Conservation (phyloP, 2,888 invertebrate species). For the Pterostichus niger region DNA sequence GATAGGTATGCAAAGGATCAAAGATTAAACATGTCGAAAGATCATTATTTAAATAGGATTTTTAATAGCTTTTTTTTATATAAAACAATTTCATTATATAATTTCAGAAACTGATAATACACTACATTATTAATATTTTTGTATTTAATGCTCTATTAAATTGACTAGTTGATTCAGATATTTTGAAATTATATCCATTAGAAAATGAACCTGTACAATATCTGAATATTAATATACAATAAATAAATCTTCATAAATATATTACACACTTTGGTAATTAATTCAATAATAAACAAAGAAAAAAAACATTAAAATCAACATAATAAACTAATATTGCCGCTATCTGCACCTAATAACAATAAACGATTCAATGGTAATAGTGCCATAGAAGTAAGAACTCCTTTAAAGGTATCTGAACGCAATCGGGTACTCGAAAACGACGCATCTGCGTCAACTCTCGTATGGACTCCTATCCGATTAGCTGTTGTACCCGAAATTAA, state of each 20-base stretch:
- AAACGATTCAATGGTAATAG: conserved; percentile 94
- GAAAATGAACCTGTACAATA: conserved; percentile 21
- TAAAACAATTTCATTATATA: conserved; percentile 45
- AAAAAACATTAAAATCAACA: conserved; percentile 79
- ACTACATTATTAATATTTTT: conserved; percentile 7
- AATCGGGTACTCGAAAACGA: conserved; percentile 91
- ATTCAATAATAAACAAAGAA: conserved; percentile 4
- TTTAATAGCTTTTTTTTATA: conserved; percentile 15
- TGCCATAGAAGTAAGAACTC: conserved; percentile 93
- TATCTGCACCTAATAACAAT: conserved; percentile 94
- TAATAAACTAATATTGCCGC: conserved; percentile 89
- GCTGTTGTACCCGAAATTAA: conserved; percentile 95
- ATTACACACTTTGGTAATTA: conserved; percentile 50
- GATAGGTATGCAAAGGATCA: not conserved
- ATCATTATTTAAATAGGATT: not conserved
- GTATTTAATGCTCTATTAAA: conserved; percentile 50
- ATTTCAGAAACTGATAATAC: conserved; percentile 29
- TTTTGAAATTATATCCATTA: conserved; percentile 17
- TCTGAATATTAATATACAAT: conserved; percentile 38
- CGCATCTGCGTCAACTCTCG: conserved; percentile 85
- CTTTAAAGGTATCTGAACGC: conserved; percentile 93
- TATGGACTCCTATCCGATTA: conserved; percentile 94
- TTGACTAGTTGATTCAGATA: conserved; percentile 65
- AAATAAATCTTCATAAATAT: conserved; percentile 41
- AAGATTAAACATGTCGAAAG: conserved; percentile 18